Evolutionary conservation across 1,140 invertebrate species (phyloP).

Genomic region (Sminthurides bifidus): DNA sequence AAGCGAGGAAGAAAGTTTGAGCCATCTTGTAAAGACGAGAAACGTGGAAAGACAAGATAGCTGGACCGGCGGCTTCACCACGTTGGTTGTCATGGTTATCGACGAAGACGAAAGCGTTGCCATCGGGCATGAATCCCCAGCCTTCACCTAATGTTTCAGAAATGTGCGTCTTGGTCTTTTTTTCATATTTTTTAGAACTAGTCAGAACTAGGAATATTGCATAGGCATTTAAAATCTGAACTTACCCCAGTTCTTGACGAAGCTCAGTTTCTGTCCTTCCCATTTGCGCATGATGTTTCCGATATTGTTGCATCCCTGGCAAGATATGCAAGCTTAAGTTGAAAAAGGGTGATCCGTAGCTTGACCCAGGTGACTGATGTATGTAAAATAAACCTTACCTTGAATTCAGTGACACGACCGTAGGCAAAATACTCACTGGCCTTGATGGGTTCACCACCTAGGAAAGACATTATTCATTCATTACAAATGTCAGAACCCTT

Average conservation of each 20-base stretch:
- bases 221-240: constrained; percentile 6
- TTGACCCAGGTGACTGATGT: background rate
- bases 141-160: constrained; percentile 31
- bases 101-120: constrained; percentile 39
- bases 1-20: constrained; percentile 46
- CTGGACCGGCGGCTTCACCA: constrained; percentile 39
- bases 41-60: constrained; percentile 48
- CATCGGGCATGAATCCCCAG: constrained; percentile 37
- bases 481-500: too few relatives aligned
- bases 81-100: constrained; percentile 59
- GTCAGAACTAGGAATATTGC: constrained; percentile 41
- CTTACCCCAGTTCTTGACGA: constrained; percentile 5
- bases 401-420: constrained; percentile 27
- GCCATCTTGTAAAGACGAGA: constrained; percentile 49
- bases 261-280: constrained; percentile 10
- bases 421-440: constrained; percentile 11
- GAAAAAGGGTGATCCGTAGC: too few relatives aligned
- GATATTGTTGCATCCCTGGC: background rate
- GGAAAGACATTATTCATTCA: constrained; percentile 37
- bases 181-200: too few relatives aligned
- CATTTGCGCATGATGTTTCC: constrained; percentile 18
- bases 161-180: background rate
- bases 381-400: constrained; percentile 5
- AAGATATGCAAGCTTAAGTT: background rate
- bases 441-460: constrained; percentile 10